Evolutionary conservation across 2,888 invertebrate species (phyloP).

Genomic region (Fabriciana adippe): DNA sequence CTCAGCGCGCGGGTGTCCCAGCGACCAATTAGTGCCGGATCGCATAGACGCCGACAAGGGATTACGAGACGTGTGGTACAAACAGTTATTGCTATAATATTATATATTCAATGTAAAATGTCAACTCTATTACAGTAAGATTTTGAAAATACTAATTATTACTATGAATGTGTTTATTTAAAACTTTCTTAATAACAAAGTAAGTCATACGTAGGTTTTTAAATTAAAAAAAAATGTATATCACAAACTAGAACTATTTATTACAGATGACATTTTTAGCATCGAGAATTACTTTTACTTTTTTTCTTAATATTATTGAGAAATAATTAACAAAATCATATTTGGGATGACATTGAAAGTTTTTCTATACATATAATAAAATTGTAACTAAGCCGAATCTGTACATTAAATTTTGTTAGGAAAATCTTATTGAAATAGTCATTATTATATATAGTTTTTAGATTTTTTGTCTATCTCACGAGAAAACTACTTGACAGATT

Average conservation of each 20-base stretch:
- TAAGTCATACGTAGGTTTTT: too few species aligned
- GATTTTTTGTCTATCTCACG: too few species aligned
- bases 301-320: too few species aligned
- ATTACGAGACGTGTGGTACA: slow-evolving; percentile 42
- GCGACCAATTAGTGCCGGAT: slow-evolving; percentile 57
- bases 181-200: too few species aligned
- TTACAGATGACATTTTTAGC: too few species aligned
- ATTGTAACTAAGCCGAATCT: too few species aligned
- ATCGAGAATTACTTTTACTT: background rate
- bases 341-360: background rate
- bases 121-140: background rate
- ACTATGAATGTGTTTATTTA: background rate
- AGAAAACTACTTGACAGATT: too few species aligned
- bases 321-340: background rate
- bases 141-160: background rate
- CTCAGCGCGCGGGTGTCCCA: slow-evolving; percentile 47
- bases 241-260: too few species aligned
- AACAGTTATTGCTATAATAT: slow-evolving; percentile 36
- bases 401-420: too few species aligned
- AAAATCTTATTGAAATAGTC: too few species aligned
- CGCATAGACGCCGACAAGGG: slow-evolving; percentile 46
- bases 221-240: too few species aligned
- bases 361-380: background rate
- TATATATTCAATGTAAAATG: background rate
- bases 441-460: too few species aligned